Evolutionary conservation across 2,888 invertebrate genomes (phyloP).

Genomic region (Dinocampus coccinellae): DNA sequence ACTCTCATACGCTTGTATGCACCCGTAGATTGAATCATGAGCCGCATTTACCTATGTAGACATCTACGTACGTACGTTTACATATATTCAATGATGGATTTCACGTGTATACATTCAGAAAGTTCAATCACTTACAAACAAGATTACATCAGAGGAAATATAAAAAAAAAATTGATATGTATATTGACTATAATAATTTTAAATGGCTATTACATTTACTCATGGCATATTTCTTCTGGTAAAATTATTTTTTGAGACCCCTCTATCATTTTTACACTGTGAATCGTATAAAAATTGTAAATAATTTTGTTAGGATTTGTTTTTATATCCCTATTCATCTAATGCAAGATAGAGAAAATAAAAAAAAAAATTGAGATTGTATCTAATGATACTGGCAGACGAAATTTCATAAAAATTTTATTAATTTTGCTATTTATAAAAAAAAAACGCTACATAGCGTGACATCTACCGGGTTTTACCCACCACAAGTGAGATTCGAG

Average conservation of each 20-base stretch:
- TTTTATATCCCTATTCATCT: no score
- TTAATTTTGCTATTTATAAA: background rate
- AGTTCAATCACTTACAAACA: background rate
- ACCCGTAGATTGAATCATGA: conserved; percentile 27
- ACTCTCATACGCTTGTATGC: conserved; percentile 7
- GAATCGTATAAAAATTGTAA: no score
- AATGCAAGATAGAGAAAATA: no score
- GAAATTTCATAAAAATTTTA: no score
- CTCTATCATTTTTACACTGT: background rate
- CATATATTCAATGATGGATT: background rate
- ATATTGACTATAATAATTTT: background rate
- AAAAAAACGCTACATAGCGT: background rate
- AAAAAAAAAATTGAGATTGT: background rate
- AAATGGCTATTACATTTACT: no score
- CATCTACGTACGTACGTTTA: background rate
- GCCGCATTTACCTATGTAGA: conserved; percentile 8
- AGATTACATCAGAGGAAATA: background rate
- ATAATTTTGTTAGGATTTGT: no score
- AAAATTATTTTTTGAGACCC: no score
- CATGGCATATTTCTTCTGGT: no score
- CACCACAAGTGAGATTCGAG: background rate
- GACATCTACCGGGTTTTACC: background rate
- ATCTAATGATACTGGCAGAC: no score
- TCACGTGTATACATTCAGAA: background rate
- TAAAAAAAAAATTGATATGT: background rate